Percentiles rank a stretch among this genome's conserved stretches.
phyloP scores from a whole-genome alignment of 2,113 vertebrate species.

The Apus apus region DNA sequence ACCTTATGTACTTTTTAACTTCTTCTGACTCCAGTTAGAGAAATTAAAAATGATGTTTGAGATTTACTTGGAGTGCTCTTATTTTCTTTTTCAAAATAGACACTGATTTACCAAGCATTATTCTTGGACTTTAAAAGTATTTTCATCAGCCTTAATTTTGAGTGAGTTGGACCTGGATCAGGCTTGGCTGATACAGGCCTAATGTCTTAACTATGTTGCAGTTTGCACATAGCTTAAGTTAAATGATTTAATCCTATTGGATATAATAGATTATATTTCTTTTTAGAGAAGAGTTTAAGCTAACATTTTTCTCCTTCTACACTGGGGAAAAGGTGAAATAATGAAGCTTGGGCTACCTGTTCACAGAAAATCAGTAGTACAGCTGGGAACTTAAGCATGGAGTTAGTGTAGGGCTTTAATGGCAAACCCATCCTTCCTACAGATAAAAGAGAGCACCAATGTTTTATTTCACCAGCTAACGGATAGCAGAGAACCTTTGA shows the following conservation, averaged over 20 bases:
- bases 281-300: neutral
- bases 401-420: neutral
- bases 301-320: neutral
- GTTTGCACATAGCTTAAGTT: neutral
- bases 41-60: neutral
- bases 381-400: neutral
- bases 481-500: neutral
- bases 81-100: neutral
- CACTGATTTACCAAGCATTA: neutral
- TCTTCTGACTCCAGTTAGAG: neutral
- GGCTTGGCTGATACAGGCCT: neutral
- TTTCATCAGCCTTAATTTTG: neutral
- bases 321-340: neutral
- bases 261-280: neutral
- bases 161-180: neutral
- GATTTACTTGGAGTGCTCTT: neutral
- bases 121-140: neutral
- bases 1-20: neutral
- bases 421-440: neutral
- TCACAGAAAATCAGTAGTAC: neutral
- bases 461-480: neutral
- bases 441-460: neutral
- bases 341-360: neutral
- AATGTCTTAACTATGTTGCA: neutral
- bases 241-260: neutral